Base-by-base conservation (phyloP, 2,113 vertebrate species). In the Tetrao urogallus region DNA sequence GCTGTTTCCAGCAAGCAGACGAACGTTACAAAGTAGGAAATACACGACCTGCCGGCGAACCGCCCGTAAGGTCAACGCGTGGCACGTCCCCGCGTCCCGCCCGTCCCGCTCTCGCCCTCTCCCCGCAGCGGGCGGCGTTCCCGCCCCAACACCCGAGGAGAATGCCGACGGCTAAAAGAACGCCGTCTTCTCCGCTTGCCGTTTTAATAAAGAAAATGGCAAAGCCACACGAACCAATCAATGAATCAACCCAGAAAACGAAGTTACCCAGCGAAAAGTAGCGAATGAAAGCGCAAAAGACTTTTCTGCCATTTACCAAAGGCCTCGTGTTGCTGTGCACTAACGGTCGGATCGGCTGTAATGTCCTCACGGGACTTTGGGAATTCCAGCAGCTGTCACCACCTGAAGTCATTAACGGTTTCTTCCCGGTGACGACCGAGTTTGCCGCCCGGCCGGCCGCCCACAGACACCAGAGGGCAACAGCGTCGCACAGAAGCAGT, bases 261-360 rank as follows among this genome's bases (percentile, higher is more conserved):
- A 58, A 58, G 60, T 71, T 45, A 78, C 6, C 43, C 17, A 43
- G 28, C 54, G 30, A 17, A 34, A 30, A 66, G 15, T 3, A 56
- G 5, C 0, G 0, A 78, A 72, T 4, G 42, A 48, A 78, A 38
- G 4, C 66, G 34, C 0, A 10, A 0, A 19, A 10, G 77, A 91
- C 28, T 58, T 85, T 65, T 36, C 52, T 19, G 20, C n/a, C 70
- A 12, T 21, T 63, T 79, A 61, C 67, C 40, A 13, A 10, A n/a
- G 43, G 57, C 0, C 32, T 11, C 30, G 19, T 4, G 8, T 2
- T 19, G 52, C 52, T 10, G 52, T 6, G 27, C 16, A 17, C 28
- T 54, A 17, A 30, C 27, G 27, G 14, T 54, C 52, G 27, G 27
- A 54, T 27, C 27, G 52, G 52, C 52, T 30, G 17, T 34, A 5